Evolutionary conservation across 2,113 vertebrate species (phyloP).

Genomic region (Colius striatus): DNA sequence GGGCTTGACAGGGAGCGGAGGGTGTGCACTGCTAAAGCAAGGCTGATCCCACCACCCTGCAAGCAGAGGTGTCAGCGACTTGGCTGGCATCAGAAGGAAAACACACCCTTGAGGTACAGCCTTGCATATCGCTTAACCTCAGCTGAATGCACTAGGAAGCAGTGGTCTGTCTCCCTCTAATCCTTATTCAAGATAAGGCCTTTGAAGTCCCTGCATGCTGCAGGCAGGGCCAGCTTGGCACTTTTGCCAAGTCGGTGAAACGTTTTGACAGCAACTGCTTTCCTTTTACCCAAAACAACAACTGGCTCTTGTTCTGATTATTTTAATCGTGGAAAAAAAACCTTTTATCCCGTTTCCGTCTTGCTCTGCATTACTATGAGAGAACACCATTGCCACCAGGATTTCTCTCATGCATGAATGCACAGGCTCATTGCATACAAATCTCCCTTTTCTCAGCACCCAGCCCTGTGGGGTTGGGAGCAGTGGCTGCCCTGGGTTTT

Average conservation of each 20-base stretch:
- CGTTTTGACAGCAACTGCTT: constrained; percentile 39
- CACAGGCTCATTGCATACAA: not conserved
- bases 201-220: constrained; percentile 34
- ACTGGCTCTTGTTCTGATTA: constrained; percentile 25
- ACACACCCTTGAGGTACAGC: not conserved
- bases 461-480: not conserved
- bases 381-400: not conserved
- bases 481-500: not conserved
- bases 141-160: constrained; percentile 23
- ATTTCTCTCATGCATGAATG: not conserved
- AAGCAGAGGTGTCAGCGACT: not conserved
- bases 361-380: not conserved
- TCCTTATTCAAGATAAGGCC: constrained; percentile 40
- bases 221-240: constrained; percentile 11
- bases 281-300: constrained; percentile 47
- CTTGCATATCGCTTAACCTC: constrained; percentile 5
- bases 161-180: constrained; percentile 5
- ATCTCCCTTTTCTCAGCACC: not conserved
- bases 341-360: not conserved
- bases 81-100: constrained; percentile 11
- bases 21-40: not conserved
- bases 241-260: constrained; percentile 53
- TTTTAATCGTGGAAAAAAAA: constrained; percentile 8
- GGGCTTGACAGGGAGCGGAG: too few species aligned
- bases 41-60: not conserved